Conservation (phyloP, 2,888 invertebrate species). For the Steinernema scapterisci region DNA sequence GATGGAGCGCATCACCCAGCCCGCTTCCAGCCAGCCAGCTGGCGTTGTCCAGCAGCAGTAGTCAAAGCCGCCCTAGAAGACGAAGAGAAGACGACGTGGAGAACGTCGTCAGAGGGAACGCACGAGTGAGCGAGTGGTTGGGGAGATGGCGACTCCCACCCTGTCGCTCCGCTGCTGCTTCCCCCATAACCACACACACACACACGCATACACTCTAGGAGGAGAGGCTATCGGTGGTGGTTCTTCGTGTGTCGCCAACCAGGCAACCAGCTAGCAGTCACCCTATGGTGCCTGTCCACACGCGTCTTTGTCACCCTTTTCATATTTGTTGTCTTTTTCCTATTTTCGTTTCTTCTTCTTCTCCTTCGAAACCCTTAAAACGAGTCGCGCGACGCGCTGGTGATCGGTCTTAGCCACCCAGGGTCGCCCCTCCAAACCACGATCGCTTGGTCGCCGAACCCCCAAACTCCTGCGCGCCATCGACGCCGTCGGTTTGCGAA, state of each 20-base stretch:
- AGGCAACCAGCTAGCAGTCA: too few relatives aligned
- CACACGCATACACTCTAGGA: not conserved
- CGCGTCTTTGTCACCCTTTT: not conserved
- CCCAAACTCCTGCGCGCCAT: too few relatives aligned
- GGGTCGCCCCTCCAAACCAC: not conserved
- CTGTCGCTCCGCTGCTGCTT: not conserved
- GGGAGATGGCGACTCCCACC: not conserved
- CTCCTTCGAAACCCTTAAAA: not conserved
- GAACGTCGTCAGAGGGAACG: not conserved
- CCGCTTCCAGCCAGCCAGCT: conserved; percentile 9
- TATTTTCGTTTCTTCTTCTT: not conserved
- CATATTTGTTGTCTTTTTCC: not conserved
- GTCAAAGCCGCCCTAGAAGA: too few relatives aligned
- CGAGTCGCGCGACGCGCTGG: not conserved
- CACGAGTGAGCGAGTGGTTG: not conserved
- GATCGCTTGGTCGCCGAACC: not conserved
- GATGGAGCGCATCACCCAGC: not conserved
- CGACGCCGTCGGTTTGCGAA: conserved; percentile 18
- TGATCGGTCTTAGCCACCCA: not conserved
- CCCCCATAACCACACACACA: not conserved
- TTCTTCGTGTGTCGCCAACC: too few relatives aligned
- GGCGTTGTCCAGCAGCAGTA: conserved; percentile 28
- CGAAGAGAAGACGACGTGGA: too few relatives aligned
- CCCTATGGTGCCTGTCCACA: too few relatives aligned
- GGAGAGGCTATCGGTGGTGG: not conserved